phyloP scores from a whole-genome alignment of 1,140 invertebrate genomes.

The Atta colombica region DNA sequence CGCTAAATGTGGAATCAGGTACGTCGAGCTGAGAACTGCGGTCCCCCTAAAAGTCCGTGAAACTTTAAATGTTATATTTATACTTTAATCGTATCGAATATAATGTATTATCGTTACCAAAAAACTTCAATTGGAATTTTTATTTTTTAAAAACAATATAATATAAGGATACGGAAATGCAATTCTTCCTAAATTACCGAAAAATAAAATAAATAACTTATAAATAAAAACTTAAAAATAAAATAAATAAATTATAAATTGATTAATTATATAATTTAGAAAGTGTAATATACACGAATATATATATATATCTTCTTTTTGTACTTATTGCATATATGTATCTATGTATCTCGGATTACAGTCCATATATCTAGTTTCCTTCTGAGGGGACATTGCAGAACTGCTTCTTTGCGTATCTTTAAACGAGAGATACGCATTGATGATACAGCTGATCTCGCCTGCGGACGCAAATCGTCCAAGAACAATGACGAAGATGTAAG shows the following conservation, averaged over 20 bases:
- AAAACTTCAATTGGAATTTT: not conserved
- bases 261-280: not conserved
- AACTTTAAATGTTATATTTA: conserved; percentile 28
- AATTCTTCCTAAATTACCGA: not conserved
- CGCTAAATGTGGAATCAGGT: conserved; percentile 41
- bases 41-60: not conserved
- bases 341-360: not conserved
- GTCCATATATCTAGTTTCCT: conserved; percentile 32
- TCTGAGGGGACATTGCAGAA: conserved; percentile 16
- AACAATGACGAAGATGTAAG: conserved; percentile 26
- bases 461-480: conserved; percentile 28
- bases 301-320: not conserved
- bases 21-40: not conserved
- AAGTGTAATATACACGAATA: not conserved
- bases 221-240: not conserved
- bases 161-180: not conserved
- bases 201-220: not conserved
- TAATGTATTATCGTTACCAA: not conserved
- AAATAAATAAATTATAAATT: not conserved
- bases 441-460: conserved; percentile 53
- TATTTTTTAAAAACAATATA: not conserved
- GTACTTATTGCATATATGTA: not conserved
- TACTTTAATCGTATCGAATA: not conserved
- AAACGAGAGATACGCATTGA: conserved; percentile 52
- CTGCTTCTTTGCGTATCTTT: conserved; percentile 27